Base-by-base conservation (phyloP, 2,113 vertebrate genomes). In the Dolichotis patagonum region DNA sequence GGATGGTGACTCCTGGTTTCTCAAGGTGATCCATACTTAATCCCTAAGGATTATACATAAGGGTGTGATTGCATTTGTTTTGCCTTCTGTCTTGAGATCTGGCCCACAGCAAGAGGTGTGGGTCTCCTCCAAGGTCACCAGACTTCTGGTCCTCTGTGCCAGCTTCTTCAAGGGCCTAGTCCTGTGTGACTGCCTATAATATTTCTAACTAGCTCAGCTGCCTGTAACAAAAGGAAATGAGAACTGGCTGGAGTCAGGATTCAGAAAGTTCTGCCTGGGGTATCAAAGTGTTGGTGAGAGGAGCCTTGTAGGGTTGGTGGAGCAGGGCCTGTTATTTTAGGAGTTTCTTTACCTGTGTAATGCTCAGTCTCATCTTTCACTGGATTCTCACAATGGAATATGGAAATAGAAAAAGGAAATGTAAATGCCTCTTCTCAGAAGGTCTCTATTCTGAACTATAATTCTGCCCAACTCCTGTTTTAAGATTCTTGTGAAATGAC, bases 401-500 rank as follows among this genome's bases (percentile, higher is more conserved):
- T 56, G 65, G 49, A 92, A 88, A 49, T 28, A 94, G 75, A 82
- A 92, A 87, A 88, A 60, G 30, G 41, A 87, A 91, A 69, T 19
- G 13, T 26, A 32, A 24, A 13, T 38, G 49, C 3, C n/a, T 96
- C 86, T 95, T 78, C 54, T 97, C 58, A 73, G 78, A 96, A 93
- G 49, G 24, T 43, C 63, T 90, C 81, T 81, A 32, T 14, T 94
- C 54, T 83, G 88, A 94, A 81, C 77, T 84, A 24, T 73, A 85
- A 83, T 69, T 96, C 71, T 91, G 28, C 14, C 2, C 19, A 94
- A 56, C 26, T 91, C 54, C 49, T 91, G 58, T 94, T 88, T 94
- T 78, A 93, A 91, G 87, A 90, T 96, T 88, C 92, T 96, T 88
- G 14, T 67, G 88, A 94, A 82, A 94, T 90, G 88, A 92, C 81